A percentile compares a stretch with the other conserved stretches of the same genome.
Conservation (phyloP, 1,140 invertebrate species). For the Platyura marginata region DNA sequence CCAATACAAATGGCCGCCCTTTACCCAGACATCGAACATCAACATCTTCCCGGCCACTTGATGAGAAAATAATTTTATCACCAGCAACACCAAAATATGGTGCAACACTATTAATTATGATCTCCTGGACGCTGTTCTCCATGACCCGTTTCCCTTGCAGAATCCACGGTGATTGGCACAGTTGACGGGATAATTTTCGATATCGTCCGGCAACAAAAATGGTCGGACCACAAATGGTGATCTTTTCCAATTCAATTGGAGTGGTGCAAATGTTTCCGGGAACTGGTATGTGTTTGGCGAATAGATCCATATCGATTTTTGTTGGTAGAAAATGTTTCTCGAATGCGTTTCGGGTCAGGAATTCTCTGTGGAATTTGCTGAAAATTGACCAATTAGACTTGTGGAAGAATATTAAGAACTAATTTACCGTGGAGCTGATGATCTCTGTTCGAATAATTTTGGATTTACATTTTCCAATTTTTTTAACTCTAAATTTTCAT, state of each 20-base stretch:
- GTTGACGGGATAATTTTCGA: constrained; percentile 64
- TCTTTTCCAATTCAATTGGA: constrained; percentile 21
- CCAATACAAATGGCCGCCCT: constrained; percentile 73
- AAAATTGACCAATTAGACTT: constrained; percentile 6
- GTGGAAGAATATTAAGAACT: constrained; percentile 4
- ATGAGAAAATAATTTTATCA: constrained; percentile 47
- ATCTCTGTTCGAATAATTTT: constrained; percentile 9
- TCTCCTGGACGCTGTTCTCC: constrained; percentile 78
- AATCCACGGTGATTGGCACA: constrained; percentile 91
- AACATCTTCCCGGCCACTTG: constrained; percentile 82
- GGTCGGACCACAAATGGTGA: constrained; percentile 30
- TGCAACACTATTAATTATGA: constrained; percentile 47
- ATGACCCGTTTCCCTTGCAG: constrained; percentile 62
- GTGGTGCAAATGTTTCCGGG: constrained; percentile 25
- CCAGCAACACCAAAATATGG: constrained; percentile 25
- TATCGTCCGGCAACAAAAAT: constrained; percentile 56
- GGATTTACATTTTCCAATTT: constrained; percentile 7
- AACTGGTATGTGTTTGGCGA: constrained; percentile 24
- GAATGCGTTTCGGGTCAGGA: constrained; percentile 32
- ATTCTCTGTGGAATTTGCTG: constrained; percentile 20
- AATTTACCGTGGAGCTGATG: constrained; percentile 5
- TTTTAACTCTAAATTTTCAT: constrained; percentile 11
- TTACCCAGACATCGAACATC: constrained; percentile 76
- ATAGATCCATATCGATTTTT: constrained; percentile 25
- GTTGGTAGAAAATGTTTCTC: constrained; percentile 26